Conservation (phyloP, 2,888 invertebrate genomes). For the Dryococelus australis region DNA sequence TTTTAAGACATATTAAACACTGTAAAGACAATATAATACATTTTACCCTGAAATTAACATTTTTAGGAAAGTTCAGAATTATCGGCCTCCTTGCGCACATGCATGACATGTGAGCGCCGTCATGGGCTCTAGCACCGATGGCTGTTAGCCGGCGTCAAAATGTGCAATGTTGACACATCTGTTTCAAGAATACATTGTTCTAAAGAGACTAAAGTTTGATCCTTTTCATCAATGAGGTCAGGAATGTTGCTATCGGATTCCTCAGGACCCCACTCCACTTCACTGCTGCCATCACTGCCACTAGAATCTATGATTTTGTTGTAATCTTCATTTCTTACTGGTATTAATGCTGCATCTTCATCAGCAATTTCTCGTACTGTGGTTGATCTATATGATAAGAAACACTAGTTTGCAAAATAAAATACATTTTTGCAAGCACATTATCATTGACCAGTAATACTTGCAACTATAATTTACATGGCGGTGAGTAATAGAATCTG, state of each 20-base stretch:
- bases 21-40: too few relatives aligned
- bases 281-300: not conserved
- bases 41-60: too few relatives aligned
- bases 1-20: too few relatives aligned
- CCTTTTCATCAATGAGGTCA: not conserved
- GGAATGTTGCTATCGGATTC: not conserved
- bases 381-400: not conserved
- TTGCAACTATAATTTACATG: too few relatives aligned
- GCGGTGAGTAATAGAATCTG: too few relatives aligned
- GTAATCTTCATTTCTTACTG: not conserved
- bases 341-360: not conserved
- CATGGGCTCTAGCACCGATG: too few relatives aligned
- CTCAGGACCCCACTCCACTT: not conserved
- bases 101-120: too few relatives aligned
- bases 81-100: too few relatives aligned
- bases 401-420: not conserved
- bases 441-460: not conserved
- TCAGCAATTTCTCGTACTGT: not conserved
- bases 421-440: not conserved
- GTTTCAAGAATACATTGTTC: not conserved
- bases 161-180: constrained; percentile 1
- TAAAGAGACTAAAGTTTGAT: not conserved
- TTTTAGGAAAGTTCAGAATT: too few relatives aligned
- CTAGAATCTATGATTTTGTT: not conserved
- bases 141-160: too few relatives aligned